These are phyloP conservation scores for Torymus tubicola DNA, from an alignment of 2,888 invertebrate species.

Conservation along the genomic window DNA sequence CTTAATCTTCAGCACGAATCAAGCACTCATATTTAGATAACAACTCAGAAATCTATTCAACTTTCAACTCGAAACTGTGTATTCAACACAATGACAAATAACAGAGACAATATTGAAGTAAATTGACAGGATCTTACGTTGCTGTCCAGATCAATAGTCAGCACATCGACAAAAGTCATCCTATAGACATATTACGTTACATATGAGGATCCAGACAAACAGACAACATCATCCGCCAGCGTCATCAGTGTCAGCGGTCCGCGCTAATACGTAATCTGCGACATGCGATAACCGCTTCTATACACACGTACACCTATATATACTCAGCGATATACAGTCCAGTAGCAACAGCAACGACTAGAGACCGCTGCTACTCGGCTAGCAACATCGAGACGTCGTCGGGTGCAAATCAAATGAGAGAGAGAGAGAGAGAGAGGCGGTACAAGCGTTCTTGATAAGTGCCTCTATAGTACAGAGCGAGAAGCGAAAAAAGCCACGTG, in stretches of 20 bases:
- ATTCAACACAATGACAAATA: no score
- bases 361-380: background rate
- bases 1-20: no score
- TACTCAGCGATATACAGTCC: background rate
- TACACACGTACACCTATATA: no score
- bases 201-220: background rate
- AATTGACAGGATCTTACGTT: no score
- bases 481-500: constrained; percentile 16
- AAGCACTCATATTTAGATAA: no score
- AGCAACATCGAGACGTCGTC: constrained; percentile 28
- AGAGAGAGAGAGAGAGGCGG: constrained; percentile 15
- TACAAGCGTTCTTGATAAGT: constrained; percentile 25
- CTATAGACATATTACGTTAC: no score
- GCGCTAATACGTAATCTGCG: constrained; percentile 42
- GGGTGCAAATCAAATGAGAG: background rate
- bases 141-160: no score
- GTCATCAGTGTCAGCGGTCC: constrained; percentile 1
- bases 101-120: no score
- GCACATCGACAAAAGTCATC: no score
- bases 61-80: no score
- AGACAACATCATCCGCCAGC: constrained; percentile 28
- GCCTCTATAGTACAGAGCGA: constrained; percentile 16
- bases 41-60: no score
- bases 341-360: background rate
- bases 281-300: constrained; percentile 40